Evolutionary conservation across 2,888 invertebrate species (phyloP), one percentile per base, ranked within the genome.

Genomic region (Caenorhabditis drosophilae): DNA sequence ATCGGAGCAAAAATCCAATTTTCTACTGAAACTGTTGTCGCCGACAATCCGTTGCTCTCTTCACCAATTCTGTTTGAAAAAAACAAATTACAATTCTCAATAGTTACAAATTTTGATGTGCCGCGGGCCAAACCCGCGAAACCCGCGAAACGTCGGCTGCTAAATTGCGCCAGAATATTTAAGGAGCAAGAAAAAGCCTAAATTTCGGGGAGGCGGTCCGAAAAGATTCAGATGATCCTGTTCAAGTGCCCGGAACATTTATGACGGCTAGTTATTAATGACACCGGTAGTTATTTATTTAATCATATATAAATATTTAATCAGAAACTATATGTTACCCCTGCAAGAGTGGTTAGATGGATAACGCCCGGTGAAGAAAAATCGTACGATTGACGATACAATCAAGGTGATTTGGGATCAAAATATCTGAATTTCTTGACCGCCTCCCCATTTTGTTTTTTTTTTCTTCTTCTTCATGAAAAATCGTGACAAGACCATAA

Each of bases 1-100:
- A 71, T 68, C 23, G 71, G 71, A 18, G 71, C 71, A n/a, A 71
- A 62, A 31, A 71, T 68, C 71, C 71, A 71, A 31, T 66, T 55
- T 27, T 66, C 66, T 16, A 58, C 57, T 23, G 55, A 51, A 12
- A 62, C 52, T 56, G 55, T 62, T 18, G 40, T 20, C 40, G 20
- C 40, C 6, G 42, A 40, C 20, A 40, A 2, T 40, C 55, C 45
- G 36, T 48, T 48, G 41, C 51, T 47, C 31, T 44, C 35, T 12
- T 49, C 42, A 23, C 54, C 54, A 40, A 54, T 54, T 9, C 55
- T 47, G 50, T 27, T 55, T 51, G n/a, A 4, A 46, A 38, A 38
- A 45, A 47, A n/a, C n/a, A n/a, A n/a, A n/a, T n/a, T n/a, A n/a
- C n/a, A n/a, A n/a, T n/a, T n/a, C n/a, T n/a, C 26, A 27, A 18